Evolutionary conservation across 53 echinoderm and acorn worm species (phyloP).

Genomic region (Echinarachnius parma): DNA sequence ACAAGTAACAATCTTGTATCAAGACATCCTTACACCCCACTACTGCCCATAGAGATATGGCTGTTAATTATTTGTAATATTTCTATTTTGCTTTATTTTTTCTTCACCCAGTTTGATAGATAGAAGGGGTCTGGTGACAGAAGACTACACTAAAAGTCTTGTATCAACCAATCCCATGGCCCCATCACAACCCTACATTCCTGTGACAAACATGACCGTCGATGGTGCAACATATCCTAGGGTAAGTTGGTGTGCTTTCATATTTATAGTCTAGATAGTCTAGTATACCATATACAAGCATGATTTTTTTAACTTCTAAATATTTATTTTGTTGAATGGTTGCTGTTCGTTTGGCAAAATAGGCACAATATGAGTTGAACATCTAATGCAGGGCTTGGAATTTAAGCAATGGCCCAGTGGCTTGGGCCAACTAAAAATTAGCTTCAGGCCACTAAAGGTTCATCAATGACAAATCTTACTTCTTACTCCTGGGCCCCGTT

Average conservation of each 20-base stretch:
- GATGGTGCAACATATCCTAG: conserved; percentile 42
- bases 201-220: conserved; percentile 18
- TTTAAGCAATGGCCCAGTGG: too few relatives aligned
- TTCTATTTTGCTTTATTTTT: background rate
- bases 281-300: too few relatives aligned
- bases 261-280: too few relatives aligned
- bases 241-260: conserved; percentile 8
- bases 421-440: too few relatives aligned
- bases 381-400: too few relatives aligned
- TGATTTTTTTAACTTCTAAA: too few relatives aligned
- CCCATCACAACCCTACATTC: conserved; percentile 60
- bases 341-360: too few relatives aligned
- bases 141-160: conserved; percentile 50
- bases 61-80: background rate
- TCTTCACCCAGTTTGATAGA: conserved; percentile 62
- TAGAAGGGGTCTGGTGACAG: conserved; percentile 59
- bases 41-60: conserved; percentile 38
- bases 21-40: conserved; percentile 26
- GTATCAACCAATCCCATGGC: conserved; percentile 28
- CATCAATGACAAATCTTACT: too few relatives aligned
- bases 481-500: too few relatives aligned
- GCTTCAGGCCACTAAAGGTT: too few relatives aligned
- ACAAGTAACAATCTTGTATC: conserved; percentile 37
- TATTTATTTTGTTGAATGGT: too few relatives aligned
- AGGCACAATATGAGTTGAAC: too few relatives aligned